Base-by-base conservation (phyloP, 2,888 invertebrate species). In the Acronicta psi region DNA sequence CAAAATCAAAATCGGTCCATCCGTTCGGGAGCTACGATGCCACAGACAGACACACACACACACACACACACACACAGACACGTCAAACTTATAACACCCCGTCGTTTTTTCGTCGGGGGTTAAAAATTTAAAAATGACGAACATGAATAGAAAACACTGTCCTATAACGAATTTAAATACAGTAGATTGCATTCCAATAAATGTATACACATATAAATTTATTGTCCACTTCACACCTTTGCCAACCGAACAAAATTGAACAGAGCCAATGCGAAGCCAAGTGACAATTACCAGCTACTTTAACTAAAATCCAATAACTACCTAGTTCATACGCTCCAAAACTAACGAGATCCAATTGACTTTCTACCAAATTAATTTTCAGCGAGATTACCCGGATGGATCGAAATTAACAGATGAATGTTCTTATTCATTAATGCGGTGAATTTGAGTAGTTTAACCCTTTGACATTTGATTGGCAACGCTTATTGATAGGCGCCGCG, bases 341-440 rank as follows among this genome's bases (percentile, higher is more conserved):
- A 51, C 47, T 53, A 53, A 58, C 45, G 52, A 53, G 45, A 17
- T 25, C 16, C 41, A 38, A 58, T 52, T 54, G 52, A 69, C 53
- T 45, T 36, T 56, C 43, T 34, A 43, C 23, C 23, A 17, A 58
- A 65, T 61, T 55, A 59, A 61, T 66, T 67, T 42, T 50, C 70
- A 34, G 18, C 29, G 34, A 51, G 47, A 65, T 65, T 54, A 59
- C 38, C 54, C 51, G 54, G 47, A 42, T 49, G 16, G 44, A 66
- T 55, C 53, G 52, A 41, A 67, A 69, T 63, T 74, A 59, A 44
- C 44, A 50, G 59, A 57, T 59, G 49, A 45, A 59, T 54, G 65
- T 60, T 60, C 66, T 75, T 72, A 72, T 57, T 65, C 63, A 73
- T 68, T 64, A 73, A 59, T 59, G 40, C 45, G 44, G 53, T 23